Base-by-base conservation (phyloP, 2,888 invertebrate species). In the Ichneumoninae sp. region DNA sequence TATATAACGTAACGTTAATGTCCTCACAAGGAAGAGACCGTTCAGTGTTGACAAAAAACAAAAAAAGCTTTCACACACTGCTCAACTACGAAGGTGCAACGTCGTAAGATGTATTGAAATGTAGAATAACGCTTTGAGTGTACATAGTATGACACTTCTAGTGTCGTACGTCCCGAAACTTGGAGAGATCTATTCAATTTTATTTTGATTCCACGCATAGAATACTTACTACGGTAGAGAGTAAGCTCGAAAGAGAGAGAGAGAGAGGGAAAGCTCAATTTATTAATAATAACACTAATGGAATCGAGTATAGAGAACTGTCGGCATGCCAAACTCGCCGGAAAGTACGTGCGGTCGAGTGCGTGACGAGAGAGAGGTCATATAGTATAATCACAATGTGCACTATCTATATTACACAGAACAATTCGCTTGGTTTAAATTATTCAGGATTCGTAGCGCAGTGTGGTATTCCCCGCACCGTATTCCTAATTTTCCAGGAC, bases 281-380 rank as follows among this genome's bases (percentile, higher is more conserved):
- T 57, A 57, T 26, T 57, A 57, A 57, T 44, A 44, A 13, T 13
- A 13, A 44, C 13, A 44, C 13, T 22, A 26, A 57, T 57, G 44
- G 4, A 8, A 19, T 0, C 5, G 19, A 57, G 22, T 63, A 13
- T 10, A 13, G 40, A 22, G 71, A 57, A 54, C 19, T 22, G 26
- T 5, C n/a, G 33, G 16, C 54, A 57, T 19, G 57, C 54, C 40
- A 30, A 19, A 54, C 30, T 26, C 30, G 22, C 22, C 54, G 54
- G 52, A 50, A 63, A 36, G n/a, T 63, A 47, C 33, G 30, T 50
- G n/a, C 47, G 77, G 50, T 50, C 36, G 13, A 73, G 54, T 57
- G n/a, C 30, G 77, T n/a, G 73, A 16, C 8, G 69, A 33, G 50
- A 52, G n/a, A 13, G 26, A 13, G 22, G 22, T 13, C 22, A 10